Conservation (phyloP, 2,888 invertebrate genomes). For the Nephrotoma appendiculata region DNA sequence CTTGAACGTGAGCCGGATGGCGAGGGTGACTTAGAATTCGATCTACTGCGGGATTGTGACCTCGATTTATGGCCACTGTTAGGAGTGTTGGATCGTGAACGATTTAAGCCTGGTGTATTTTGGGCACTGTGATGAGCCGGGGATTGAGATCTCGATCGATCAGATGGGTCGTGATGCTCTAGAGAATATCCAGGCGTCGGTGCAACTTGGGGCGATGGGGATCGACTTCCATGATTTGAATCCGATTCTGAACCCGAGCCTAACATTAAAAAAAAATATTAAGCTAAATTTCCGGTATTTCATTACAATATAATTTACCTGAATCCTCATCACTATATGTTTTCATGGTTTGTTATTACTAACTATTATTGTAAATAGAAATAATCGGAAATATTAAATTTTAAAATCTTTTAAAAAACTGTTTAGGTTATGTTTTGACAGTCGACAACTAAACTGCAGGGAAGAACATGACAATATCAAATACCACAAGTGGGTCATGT, state of each 20-base stretch:
- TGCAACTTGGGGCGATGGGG: slow-evolving; percentile 22
- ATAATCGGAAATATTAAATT: background rate
- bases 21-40: slow-evolving; percentile 33
- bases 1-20: slow-evolving; percentile 16
- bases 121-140: slow-evolving; percentile 17
- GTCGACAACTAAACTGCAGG: background rate
- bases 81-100: slow-evolving; percentile 17
- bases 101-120: slow-evolving; percentile 13
- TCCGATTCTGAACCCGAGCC: slow-evolving; percentile 21
- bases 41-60: slow-evolving; percentile 29
- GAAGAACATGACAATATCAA: background rate
- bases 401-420: background rate
- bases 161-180: slow-evolving; percentile 15
- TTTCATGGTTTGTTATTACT: background rate
- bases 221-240: slow-evolving; percentile 23
- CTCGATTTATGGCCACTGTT: slow-evolving; percentile 15
- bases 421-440: background rate
- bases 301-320: background rate
- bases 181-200: slow-evolving; percentile 17
- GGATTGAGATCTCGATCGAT: background rate
- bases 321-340: slow-evolving; percentile 1
- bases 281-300: background rate
- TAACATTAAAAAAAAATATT: background rate
- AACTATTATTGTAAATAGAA: background rate
- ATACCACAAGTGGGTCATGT: background rate